Percentiles rank a stretch among this genome's conserved stretches.
These are phyloP conservation scores for Engystomops pustulosus DNA, from an alignment of 2,113 vertebrate species.

Conservation along the genomic window DNA sequence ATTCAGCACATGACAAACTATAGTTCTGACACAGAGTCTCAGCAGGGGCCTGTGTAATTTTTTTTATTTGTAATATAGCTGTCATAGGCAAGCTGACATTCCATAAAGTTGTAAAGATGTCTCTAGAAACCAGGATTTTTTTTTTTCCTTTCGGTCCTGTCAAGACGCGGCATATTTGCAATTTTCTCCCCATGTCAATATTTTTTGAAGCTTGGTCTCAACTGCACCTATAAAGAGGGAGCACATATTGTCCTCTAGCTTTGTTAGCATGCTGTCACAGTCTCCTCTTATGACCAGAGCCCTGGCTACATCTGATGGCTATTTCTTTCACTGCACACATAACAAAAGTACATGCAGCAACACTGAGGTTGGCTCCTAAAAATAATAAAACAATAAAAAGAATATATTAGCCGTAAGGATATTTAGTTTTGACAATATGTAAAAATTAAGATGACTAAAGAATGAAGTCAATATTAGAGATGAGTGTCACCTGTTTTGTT, in stretches of 20 bases:
- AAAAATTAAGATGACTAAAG: neutral
- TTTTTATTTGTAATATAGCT: conserved; percentile 3
- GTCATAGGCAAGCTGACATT: conserved; percentile 3
- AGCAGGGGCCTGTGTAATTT: neutral
- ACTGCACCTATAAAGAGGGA: neutral
- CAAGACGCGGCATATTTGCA: neutral
- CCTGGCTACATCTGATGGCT: neutral
- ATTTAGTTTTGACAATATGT: neutral
- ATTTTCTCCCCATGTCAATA: neutral
- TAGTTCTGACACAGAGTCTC: neutral
- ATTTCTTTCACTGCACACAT: neutral
- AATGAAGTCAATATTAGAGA: too few species aligned
- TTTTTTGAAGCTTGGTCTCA: neutral
- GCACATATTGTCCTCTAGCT: neutral
- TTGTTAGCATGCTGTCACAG: too few species aligned
- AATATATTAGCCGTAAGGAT: neutral
- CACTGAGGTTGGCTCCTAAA: neutral
- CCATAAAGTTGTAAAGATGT: neutral
- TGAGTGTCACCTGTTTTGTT: too few species aligned
- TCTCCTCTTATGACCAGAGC: too few species aligned
- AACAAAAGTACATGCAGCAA: neutral
- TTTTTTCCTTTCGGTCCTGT: neutral
- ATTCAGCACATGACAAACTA: neutral
- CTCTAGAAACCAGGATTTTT: neutral
- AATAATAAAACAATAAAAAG: neutral